Evolutionary conservation across 1,140 invertebrate species (phyloP).

Genomic region (Kradibia gibbosae): DNA sequence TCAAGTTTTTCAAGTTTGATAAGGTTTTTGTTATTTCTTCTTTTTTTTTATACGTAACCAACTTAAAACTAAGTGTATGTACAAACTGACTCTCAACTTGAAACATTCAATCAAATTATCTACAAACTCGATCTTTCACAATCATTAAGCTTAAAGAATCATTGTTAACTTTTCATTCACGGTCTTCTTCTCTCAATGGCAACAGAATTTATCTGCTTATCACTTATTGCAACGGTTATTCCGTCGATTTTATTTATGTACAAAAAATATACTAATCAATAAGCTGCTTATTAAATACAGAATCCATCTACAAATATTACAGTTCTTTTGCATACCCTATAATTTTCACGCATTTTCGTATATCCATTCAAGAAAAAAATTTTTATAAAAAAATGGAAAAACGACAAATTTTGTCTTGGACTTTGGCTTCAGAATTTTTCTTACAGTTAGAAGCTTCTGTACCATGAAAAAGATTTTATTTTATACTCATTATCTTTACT

Average conservation of each 20-base stretch:
- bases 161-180: slow-evolving; percentile 26
- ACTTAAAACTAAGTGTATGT: slow-evolving; percentile 36
- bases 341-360: not conserved
- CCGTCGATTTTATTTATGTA: slow-evolving; percentile 43
- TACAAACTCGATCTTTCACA: slow-evolving; percentile 36
- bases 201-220: slow-evolving; percentile 47
- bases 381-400: not conserved
- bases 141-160: slow-evolving; percentile 33
- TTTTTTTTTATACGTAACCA: slow-evolving; percentile 26
- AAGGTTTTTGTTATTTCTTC: slow-evolving; percentile 6
- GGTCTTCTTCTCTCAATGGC: slow-evolving; percentile 35
- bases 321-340: not conserved
- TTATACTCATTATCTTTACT: not conserved
- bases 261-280: slow-evolving; percentile 48
- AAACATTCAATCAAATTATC: slow-evolving; percentile 42
- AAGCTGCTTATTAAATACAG: slow-evolving; percentile 46
- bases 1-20: slow-evolving; percentile 11
- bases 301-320: slow-evolving; percentile 43
- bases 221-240: slow-evolving; percentile 40
- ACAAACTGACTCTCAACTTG: slow-evolving; percentile 43
- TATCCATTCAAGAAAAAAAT: slow-evolving; percentile 26
- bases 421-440: slow-evolving; percentile 14
- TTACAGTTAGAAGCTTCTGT: slow-evolving; percentile 2
- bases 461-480: not conserved
- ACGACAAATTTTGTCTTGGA: not conserved